Base-by-base conservation (phyloP, 1,140 invertebrate genomes). In the Alviniconcha marisindica region DNA sequence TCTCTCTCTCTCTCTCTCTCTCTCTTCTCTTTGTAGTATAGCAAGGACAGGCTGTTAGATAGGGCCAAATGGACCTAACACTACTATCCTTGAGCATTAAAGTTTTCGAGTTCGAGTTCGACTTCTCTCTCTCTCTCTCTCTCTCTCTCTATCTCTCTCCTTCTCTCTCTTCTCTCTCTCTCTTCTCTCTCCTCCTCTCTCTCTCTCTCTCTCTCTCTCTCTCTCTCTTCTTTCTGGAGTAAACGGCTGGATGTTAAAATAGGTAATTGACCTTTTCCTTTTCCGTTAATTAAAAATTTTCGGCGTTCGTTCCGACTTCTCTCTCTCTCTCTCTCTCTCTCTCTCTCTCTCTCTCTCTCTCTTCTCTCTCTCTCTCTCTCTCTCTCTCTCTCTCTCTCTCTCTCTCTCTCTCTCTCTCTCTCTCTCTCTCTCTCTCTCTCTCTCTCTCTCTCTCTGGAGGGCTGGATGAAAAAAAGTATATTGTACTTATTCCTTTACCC, bases 381-480 rank as follows among this genome's bases (percentile, higher is more conserved):
- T 18, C 48, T 51, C 48, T 21, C 54, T 56, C 54, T 56, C 54
- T 56, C 54, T 66, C 63, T 66, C 63, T 66, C 31, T 33, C 63
- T 33, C 28, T 33, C 63, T 66, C 63, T 33, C n/a, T 66, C 63
- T 66, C 63, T 31, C 63, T 66, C 63, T 66, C 63, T 66, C 63
- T 66, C 63, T 66, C 63, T 66, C 63, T 31, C 56, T 60, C n/a
- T 60, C n/a, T 60, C n/a, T 60, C 56, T 60, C 56, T 24, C n/a
- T 60, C 56, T 60, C 56, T 60, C n/a, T 28, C 56, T 24, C 56
- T 15, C 56, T 24, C 56, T 60, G 56, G 24, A 4, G 4, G 4
- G 4, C 14, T 12, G 14, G 14, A 60, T 60, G 3, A 28, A 60
- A 60, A 28, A 60, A 28, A 28, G 14, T 24, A 60, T n/a, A n/a